Evolutionary conservation across 2,888 invertebrate genomes (phyloP), one percentile per base, ranked within the genome.

Genomic region (Himalopsyche tibetana): DNA sequence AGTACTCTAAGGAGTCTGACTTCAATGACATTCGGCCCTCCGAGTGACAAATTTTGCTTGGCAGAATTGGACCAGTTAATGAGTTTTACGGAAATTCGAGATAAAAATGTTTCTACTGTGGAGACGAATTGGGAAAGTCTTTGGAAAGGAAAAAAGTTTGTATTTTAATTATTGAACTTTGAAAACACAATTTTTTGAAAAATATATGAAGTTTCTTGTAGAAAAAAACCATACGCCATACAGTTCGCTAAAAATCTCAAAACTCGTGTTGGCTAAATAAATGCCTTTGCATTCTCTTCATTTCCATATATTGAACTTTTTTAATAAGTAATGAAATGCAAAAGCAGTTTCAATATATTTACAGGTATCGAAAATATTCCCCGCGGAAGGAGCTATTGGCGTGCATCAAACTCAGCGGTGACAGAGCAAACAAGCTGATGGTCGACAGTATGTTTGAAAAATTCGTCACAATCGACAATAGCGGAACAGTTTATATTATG

Each of bases 391-490:
- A 93, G 85, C 92, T 93, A 42, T 89, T 93, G 11, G 91, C 93
- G 0, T 93, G 93, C 90, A 92, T 93, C 89, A 93, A 93, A 86
- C 90, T 93, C 8, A 91, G 92, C 4, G 93, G 93, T 63, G 92
- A 92, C 89, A 91, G 91, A 89, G 93, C 93, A 0, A 92, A 91
- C 89, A 91, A 90, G 28, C 89, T 93, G 5, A 91, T 91, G 84
- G 91, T 91, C 89, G 92, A 93, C 90, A 92, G 92, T 0, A 91
- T 92, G 38, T 95, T 95, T 91, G 92, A 93, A 0, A 93, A 94
- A 83, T 95, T 95, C 90, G 93, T 94, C 36, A 94, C 94, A 0
- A 93, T 95, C 9, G 95, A 95, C 90, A 92, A 94, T 89, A 92
- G 93, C 15, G 95, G 95, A 2, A 93, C 94, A 86, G 91, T 94